Percentiles rank a stretch among this genome's conserved stretches.
phyloP scores from a whole-genome alignment of 2,797 vertebrate species.

The Petrocephalus schoutedeni region DNA sequence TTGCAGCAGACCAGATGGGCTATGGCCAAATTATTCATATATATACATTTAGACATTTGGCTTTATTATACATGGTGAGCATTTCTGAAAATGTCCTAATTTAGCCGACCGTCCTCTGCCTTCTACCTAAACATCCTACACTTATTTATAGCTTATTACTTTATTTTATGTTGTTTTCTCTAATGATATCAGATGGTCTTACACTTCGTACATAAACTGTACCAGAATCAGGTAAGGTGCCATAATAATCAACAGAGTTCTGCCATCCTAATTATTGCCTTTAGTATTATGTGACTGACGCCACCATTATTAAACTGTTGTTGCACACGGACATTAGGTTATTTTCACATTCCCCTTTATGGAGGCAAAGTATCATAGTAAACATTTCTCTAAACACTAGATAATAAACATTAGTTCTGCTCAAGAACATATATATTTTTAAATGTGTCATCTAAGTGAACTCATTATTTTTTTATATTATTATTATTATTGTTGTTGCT shows the following conservation, averaged over 20 bases:
- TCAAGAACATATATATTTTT: no score
- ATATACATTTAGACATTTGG: neutral
- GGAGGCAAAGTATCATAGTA: neutral
- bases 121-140: neutral
- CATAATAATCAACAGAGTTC: neutral
- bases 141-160: neutral
- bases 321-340: neutral
- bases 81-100: neutral
- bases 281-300: neutral
- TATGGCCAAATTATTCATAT: neutral
- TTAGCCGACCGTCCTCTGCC: neutral
- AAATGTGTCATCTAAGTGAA: no score
- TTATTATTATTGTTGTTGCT: no score
- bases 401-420: no score
- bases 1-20: neutral
- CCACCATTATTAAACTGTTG: neutral
- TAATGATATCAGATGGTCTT: neutral
- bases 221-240: neutral
- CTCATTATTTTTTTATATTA: no score
- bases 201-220: neutral
- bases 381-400: neutral
- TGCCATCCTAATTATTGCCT: neutral
- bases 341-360: neutral
- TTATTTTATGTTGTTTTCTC: neutral
- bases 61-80: neutral